Conservation (phyloP, 2,113 vertebrate species). For the Genyomyrus donnyi region DNA sequence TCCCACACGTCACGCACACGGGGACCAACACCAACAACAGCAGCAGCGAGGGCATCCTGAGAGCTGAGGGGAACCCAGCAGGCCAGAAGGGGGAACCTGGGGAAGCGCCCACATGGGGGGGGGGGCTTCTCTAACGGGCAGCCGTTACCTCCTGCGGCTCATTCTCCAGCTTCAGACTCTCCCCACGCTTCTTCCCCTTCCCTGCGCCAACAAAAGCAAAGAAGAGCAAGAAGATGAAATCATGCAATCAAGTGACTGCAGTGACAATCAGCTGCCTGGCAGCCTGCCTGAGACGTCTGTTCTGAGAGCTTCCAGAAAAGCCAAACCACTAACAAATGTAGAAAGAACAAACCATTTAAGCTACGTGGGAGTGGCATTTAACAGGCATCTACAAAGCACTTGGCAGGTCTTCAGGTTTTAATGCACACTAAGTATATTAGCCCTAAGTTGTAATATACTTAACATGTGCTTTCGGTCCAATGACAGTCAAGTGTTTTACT, state of each 20-base stretch:
- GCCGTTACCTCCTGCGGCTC: conserved; percentile 85
- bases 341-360: not conserved
- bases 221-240: conserved; percentile 9
- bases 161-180: conserved; percentile 90
- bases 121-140: not conserved
- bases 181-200: conserved; percentile 86
- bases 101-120: not conserved
- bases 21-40: not conserved
- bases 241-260: not conserved
- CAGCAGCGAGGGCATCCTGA: not conserved
- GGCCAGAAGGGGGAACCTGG: not conserved
- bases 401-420: not conserved
- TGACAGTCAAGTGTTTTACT: not conserved
- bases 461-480: not conserved
- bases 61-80: not conserved
- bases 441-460: not conserved
- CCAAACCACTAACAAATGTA: not conserved
- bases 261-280: not conserved
- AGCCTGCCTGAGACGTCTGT: not conserved
- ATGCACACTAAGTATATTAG: not conserved
- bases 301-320: not conserved
- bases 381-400: not conserved
- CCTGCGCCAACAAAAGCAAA: conserved; percentile 56
- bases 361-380: not conserved
- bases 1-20: not conserved